Base-by-base conservation (phyloP, 2,888 invertebrate species). In the Stenurella melanura region DNA sequence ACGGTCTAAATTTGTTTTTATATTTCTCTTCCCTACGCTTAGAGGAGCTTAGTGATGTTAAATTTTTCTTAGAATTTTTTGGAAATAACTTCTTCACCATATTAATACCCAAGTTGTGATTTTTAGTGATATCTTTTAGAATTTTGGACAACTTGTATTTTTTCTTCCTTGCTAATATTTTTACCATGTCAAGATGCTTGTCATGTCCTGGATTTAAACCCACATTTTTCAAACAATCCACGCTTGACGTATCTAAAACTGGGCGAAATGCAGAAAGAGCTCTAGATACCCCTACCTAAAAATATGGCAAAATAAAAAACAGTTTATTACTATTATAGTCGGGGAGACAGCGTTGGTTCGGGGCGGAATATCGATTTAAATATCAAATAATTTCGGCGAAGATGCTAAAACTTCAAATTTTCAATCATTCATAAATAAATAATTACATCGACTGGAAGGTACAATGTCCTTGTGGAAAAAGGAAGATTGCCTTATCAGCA, bases 221-320 rank as follows among this genome's bases (percentile, higher is more conserved):
- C 0, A 95, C 90, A 0, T 89, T 81, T 38, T 87, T 80, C 34
- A 89, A 79, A 15, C 86, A 84, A 73, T 89, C 88, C 0, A 89
- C 83, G 30, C 85, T 83, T 1, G 82, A 81, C 5, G 87, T 88
- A 71, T 89, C 89, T 71, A 93, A 91, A 80, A 92, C 91, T 0
- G 94, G 93, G 0, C 93, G 92, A 58, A 95, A 89, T 0, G 95
- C 95, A 0, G 95, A 95, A 67, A 95, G 91, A 0, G 95, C 95
- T 64, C 95, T 91, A 0, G 95, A 94, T 0, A 95, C 91, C 0
- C 95, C 95, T 70, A 89, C 88, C 90, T 90, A 73, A 19, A 74
- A 85, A 85, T 68, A 76, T 72, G 10, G n/a, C 12, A 1, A 38
- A 21, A 26, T 57, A 42, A 67, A 50, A 42, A 42, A 15, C 42